A percentile compares a stretch with the other conserved stretches of the same genome.
Evolutionary conservation across 2,888 invertebrate species (phyloP).

Genomic region (Baccha elongata): DNA sequence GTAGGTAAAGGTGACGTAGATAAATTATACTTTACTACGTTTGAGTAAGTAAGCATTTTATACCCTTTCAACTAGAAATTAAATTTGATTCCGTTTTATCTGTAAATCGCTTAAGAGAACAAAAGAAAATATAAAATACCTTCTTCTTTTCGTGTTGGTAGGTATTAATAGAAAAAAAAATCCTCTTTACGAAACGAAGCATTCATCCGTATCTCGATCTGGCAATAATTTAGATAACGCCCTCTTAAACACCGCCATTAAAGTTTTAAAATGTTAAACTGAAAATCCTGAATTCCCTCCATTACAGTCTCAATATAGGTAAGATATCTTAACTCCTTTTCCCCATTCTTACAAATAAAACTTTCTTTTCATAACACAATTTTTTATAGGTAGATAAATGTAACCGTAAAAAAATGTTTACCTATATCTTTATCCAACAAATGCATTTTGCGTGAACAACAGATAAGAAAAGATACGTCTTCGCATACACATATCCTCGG

Average conservation of each 20-base stretch:
- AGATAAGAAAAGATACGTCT: slow-evolving; percentile 68
- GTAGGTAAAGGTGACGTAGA: too few species aligned
- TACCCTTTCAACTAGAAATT: too few species aligned
- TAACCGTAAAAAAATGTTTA: slow-evolving; percentile 46
- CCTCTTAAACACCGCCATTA: slow-evolving; percentile 63
- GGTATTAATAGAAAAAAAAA: background rate
- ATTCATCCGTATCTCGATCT: slow-evolving; percentile 48
- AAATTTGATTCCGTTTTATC: too few species aligned
- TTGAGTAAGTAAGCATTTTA: too few species aligned
- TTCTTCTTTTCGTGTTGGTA: too few species aligned
- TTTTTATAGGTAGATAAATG: too few species aligned
- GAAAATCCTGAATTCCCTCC: slow-evolving; percentile 42
- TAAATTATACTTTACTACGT: too few species aligned
- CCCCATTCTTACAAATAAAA: slow-evolving; percentile 11
- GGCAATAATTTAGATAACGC: slow-evolving; percentile 68
- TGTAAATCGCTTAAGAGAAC: slow-evolving; percentile 12
- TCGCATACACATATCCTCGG: slow-evolving; percentile 22
- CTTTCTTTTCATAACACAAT: slow-evolving; percentile 18
- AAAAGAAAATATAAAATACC: background rate
- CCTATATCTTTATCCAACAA: slow-evolving; percentile 31
- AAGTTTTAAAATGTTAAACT: slow-evolving; percentile 49
- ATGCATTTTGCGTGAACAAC: slow-evolving; percentile 68
- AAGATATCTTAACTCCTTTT: slow-evolving; percentile 1
- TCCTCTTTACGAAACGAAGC: slow-evolving; percentile 24
- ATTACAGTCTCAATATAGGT: background rate